These are phyloP conservation scores for Hetaerina americana DNA, from an alignment of 1,140 invertebrate species.

Conservation along the genomic window DNA sequence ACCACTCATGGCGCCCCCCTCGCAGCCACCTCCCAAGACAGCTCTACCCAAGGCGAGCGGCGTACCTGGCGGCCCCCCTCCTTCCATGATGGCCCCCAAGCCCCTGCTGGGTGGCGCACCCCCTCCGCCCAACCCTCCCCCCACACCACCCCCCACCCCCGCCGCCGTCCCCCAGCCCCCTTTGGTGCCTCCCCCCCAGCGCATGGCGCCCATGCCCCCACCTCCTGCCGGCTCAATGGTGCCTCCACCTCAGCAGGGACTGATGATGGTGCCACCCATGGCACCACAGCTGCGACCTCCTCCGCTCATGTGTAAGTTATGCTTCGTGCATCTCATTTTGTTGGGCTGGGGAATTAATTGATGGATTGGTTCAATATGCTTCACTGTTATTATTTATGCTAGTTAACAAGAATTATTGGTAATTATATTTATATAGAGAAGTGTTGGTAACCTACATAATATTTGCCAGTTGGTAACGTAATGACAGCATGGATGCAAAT, in stretches of 20 bases:
- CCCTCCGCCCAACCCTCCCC: conserved; percentile 15
- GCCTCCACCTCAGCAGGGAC: conserved; percentile 40
- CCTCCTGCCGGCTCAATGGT: conserved; percentile 17
- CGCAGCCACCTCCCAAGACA: conserved; percentile 20
- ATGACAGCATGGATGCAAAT: no score
- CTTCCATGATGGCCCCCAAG: conserved; percentile 7
- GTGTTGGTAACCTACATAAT: no score
- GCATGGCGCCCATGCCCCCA: conserved; percentile 32
- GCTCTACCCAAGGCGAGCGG: conserved; percentile 7
- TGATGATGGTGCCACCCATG: conserved; percentile 15
- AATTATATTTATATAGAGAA: no score
- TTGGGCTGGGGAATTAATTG: no score
- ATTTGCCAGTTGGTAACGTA: no score
- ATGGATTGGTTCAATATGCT: no score
- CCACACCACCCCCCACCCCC: conserved; percentile 31
- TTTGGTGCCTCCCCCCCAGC: conserved; percentile 24
- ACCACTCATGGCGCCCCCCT: conserved; percentile 16
- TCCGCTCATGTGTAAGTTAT: conserved; percentile 39
- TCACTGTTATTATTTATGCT: no score
- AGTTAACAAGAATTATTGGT: no score
- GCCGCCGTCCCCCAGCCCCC: conserved; percentile 29
- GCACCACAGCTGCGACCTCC: conserved; percentile 37
- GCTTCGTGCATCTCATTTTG: no score
- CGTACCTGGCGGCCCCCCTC: conserved; percentile 9
- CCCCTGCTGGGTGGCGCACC: conserved; percentile 12